Base-by-base conservation (phyloP, 2,797 vertebrate species). In the Manis crassicaudata region DNA sequence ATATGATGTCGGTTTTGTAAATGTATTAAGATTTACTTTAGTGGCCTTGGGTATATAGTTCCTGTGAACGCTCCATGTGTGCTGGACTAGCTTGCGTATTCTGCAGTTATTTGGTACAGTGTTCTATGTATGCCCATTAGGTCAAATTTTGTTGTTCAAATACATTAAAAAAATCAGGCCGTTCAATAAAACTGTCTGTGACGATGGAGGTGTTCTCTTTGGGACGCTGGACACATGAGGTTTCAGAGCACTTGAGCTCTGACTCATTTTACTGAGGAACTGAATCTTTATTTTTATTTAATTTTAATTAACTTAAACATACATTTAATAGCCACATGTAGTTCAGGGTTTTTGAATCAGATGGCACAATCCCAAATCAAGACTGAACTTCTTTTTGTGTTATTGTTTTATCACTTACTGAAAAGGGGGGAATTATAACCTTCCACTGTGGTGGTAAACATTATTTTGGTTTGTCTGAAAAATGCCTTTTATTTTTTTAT, bases 391-490 rank as follows among this genome's bases (percentile, higher is more conserved):
- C 25, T 63, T 89, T 88, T 65, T 46, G 17, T 88, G 76, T 54
- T n/a, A 76, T 14, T 54, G 37, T 56, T 43, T 52, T 54, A 2
- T 58, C 12, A 10, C 20, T 75, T 75, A 29, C 82, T 65, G 17
- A 92, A 54, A 73, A 75, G 80, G 67, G 21, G 13, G 8, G 16
- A 60, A 0, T 63, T 88, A 18, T 23, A 32, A 43, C 86, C 73
- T 80, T 85, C 27, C 46, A 14, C 25, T 27, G 0, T 11, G 27
- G 50, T 52, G 12, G 37, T 73, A 35, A 75, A 52, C 17, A 9
- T 54, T 84, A 56, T 29, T 92, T 86, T 77, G 87, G 72, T 92
- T 82, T 76, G 52, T 43, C 65, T 40, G 58, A 54, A 77, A 76
- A 46, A 10, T 46, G 9, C 46, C 12, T 46, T 46, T 46, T 11